Evolutionary conservation across 2,113 vertebrate species (phyloP).

Genomic region (Dasyprocta punctata): DNA sequence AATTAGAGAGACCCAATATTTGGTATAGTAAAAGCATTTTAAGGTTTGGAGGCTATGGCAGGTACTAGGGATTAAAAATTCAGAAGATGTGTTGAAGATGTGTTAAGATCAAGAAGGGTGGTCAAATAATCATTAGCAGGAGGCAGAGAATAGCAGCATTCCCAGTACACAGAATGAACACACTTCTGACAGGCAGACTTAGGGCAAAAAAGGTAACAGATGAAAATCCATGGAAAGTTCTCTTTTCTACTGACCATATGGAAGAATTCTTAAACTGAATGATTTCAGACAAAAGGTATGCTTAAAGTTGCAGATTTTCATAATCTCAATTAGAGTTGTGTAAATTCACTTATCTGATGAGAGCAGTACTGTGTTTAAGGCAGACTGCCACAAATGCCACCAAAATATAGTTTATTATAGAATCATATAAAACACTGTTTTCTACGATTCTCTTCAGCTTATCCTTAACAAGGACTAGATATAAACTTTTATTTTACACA

Average conservation of each 20-base stretch:
- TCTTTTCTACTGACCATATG: not conserved
- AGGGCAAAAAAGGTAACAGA: not conserved
- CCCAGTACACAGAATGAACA: accelerated
- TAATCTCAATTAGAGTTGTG: not conserved
- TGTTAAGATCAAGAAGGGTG: not conserved
- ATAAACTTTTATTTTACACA: not conserved
- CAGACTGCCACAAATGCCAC: not conserved
- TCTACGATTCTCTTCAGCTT: not conserved
- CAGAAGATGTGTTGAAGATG: not conserved
- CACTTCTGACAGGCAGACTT: not conserved
- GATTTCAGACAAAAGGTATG: not conserved
- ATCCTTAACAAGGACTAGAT: not conserved
- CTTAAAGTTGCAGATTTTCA: not conserved
- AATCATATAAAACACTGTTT: not conserved
- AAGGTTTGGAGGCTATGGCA: not conserved
- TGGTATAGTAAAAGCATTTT: not conserved
- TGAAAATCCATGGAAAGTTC: not conserved
- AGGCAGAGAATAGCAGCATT: not conserved
- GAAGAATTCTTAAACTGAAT: not conserved
- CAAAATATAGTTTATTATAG: not conserved
- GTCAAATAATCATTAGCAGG: not conserved
- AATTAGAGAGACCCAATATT: not conserved
- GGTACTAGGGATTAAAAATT: not conserved
- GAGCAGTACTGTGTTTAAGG: not conserved
- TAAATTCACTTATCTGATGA: constrained; percentile 13